Conservation (phyloP, 2,113 vertebrate species). For the Illadopsis cleaveri region DNA sequence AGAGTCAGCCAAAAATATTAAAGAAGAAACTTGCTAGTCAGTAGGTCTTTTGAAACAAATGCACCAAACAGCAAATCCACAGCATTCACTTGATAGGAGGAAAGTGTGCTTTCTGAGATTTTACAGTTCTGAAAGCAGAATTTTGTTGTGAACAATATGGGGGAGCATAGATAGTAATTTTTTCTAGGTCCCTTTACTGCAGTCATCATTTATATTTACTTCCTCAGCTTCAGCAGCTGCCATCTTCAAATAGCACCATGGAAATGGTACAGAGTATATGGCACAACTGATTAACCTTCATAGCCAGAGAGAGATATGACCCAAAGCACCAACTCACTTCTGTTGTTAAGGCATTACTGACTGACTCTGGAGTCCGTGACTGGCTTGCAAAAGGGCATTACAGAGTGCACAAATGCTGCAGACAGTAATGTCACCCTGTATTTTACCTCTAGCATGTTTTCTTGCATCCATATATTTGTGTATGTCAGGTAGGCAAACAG, state of each 20-base stretch:
- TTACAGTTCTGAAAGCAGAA: neutral
- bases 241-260: neutral
- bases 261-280: neutral
- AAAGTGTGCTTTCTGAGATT: neutral
- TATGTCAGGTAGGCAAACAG: neutral
- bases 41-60: slow-evolving; percentile 33
- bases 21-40: slow-evolving; percentile 10
- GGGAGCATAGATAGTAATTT: neutral
- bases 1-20: slow-evolving; percentile 63
- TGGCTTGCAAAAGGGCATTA: neutral
- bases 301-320: neutral
- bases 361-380: neutral
- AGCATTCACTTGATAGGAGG: neutral
- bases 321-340: neutral
- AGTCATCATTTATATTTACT: neutral
- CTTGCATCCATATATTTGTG: neutral
- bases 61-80: neutral
- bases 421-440: neutral
- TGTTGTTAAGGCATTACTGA: neutral
- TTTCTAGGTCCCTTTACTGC: neutral
- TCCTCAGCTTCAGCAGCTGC: neutral
- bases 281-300: neutral
- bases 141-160: neutral
- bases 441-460: neutral
- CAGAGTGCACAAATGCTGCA: neutral